These are phyloP conservation scores for Orussus abietinus DNA, from an alignment of 1,140 invertebrate genomes.

Conservation along the genomic window DNA sequence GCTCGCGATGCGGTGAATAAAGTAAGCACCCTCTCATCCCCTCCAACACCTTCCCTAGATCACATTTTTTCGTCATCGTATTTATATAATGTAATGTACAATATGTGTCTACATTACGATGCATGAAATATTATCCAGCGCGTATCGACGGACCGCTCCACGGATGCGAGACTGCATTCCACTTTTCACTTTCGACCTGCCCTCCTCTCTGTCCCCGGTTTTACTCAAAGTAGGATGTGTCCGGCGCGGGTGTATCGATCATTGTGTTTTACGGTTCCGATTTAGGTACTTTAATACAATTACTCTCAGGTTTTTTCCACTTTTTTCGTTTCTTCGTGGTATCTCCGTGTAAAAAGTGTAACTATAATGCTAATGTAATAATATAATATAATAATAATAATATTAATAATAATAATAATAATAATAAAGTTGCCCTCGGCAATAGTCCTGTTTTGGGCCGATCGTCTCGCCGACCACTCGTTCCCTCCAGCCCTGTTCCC, in stretches of 20 bases:
- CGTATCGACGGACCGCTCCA: conserved; percentile 44
- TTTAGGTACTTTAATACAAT: conserved; percentile 43
- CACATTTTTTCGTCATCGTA: conserved; percentile 44
- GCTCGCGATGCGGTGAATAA: conserved; percentile 38
- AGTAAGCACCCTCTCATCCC: conserved; percentile 36
- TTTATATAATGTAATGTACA: conserved; percentile 49
- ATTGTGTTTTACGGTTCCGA: conserved; percentile 34
- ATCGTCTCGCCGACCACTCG: conserved; percentile 28
- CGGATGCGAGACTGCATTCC: conserved; percentile 23
- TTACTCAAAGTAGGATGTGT: conserved; percentile 17
- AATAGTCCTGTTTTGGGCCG: conserved; percentile 45
- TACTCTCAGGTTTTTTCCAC: conserved; percentile 42
- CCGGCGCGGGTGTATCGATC: conserved; percentile 15
- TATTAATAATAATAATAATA: conserved; percentile 22
- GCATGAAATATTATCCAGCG: conserved; percentile 33
- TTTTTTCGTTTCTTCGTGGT: conserved; percentile 30
- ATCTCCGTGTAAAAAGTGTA: conserved; percentile 50
- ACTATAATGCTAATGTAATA: conserved; percentile 48
- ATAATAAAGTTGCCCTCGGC: conserved; percentile 45
- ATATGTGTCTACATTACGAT: conserved; percentile 49
- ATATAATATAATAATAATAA: conserved; percentile 28
- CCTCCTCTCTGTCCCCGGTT: conserved; percentile 11
- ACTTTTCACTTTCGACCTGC: conserved; percentile 15
- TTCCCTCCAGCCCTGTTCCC: conserved; percentile 30
- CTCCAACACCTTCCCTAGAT: no score